Conservation (phyloP, 2,113 vertebrate genomes). For the Heteronetta atricapilla region DNA sequence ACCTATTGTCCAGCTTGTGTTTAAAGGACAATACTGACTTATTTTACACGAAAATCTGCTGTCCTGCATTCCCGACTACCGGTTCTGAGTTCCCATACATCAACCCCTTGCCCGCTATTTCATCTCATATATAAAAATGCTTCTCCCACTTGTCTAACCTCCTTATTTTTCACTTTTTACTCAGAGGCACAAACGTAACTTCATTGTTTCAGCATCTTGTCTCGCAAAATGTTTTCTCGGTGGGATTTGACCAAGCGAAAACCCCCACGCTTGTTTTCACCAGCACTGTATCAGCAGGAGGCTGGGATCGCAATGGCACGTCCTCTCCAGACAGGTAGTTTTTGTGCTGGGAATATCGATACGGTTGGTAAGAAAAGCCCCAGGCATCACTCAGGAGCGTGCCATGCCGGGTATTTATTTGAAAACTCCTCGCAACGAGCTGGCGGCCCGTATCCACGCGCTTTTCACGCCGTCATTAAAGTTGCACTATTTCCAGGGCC, state of each 20-base stretch:
- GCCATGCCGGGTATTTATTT: not conserved
- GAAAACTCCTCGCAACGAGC: not conserved
- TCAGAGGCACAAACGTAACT: not conserved
- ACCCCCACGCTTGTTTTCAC: accelerated
- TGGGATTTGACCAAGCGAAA: not conserved
- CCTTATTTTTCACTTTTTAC: not conserved
- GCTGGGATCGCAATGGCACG: accelerated
- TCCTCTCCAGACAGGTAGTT: not conserved
- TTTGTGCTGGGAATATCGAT: not conserved
- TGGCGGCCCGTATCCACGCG: not conserved
- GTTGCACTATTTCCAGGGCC: constrained; percentile 23
- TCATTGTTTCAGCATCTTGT: not conserved
- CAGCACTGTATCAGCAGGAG: not conserved
- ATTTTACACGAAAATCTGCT: too few relatives aligned
- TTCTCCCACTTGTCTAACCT: not conserved
- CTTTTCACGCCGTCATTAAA: not conserved
- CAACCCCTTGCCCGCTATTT: not conserved
- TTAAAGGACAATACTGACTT: too few relatives aligned
- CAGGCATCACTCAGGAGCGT: accelerated
- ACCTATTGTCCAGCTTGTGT: too few relatives aligned
- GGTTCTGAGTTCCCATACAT: not conserved
- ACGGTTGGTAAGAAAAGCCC: not conserved
- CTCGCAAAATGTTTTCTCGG: not conserved
- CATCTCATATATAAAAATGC: accelerated
- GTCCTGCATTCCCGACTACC: too few relatives aligned